Conservation (phyloP, 2,113 vertebrate genomes). For the Hyla sarda region DNA sequence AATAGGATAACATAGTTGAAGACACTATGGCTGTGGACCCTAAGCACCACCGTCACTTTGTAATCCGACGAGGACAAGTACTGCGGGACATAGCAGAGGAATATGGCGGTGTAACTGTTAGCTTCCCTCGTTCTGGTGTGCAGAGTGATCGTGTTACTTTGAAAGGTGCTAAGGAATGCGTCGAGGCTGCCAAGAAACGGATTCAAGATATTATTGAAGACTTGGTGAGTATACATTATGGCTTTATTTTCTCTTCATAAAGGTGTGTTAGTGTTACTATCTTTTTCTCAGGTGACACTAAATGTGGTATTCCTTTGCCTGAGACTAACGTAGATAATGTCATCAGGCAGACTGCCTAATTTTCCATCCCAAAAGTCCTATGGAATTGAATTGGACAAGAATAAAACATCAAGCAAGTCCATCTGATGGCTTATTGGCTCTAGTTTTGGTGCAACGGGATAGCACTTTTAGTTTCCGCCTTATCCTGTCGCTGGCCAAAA, state of each 20-base stretch:
- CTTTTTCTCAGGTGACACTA: too few species aligned
- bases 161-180: slow-evolving; percentile 97
- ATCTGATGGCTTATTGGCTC: too few species aligned
- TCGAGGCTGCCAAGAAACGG: slow-evolving; percentile 95
- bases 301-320: too few species aligned
- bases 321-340: too few species aligned
- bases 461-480: too few species aligned
- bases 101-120: slow-evolving; percentile 95
- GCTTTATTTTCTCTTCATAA: neutral
- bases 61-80: slow-evolving; percentile 92
- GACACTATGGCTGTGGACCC: slow-evolving; percentile 92
- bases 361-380: too few species aligned
- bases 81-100: slow-evolving; percentile 94
- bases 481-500: too few species aligned
- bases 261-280: too few species aligned
- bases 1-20: slow-evolving; percentile 92
- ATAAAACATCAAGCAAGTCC: too few species aligned
- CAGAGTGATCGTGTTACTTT: slow-evolving; percentile 93
- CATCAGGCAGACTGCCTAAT: too few species aligned
- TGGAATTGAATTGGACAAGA: too few species aligned
- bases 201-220: slow-evolving; percentile 95
- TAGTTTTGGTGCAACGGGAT: too few species aligned
- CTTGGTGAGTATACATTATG: slow-evolving; percentile 74
- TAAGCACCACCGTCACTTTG: slow-evolving; percentile 95
- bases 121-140: slow-evolving; percentile 90